Base-by-base conservation (phyloP, 2,888 invertebrate genomes). In the Erynnis tages region DNA sequence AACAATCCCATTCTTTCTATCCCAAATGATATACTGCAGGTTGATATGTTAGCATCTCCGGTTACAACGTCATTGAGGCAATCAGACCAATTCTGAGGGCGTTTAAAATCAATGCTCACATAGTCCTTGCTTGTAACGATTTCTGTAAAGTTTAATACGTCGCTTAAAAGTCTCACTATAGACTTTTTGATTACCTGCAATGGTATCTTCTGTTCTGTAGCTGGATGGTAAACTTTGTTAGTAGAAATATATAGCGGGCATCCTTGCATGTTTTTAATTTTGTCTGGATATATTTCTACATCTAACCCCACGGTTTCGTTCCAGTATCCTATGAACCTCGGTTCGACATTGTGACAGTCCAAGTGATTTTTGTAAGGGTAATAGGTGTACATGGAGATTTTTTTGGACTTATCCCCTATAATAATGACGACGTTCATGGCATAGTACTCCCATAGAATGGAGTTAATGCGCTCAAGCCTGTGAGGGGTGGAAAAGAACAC, bases 161-260 rank as follows among this genome's bases (percentile, higher is more conserved):
- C 73, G 37, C 76, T 62, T 1, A 85, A 62, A n/a, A 79, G 54
- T 32, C 65, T 66, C 0, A 79, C 54, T 14, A 83, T 70, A 2
- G 72, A 55, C 49, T 68, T 79, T 55, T 82, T 82, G 10, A 77
- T 72, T 19, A 75, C 66, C 61, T 83, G 76, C 29, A 84, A 56
- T 21, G 77, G 73, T 32, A 79, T 73, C 54, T 77, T 77, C 32
- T 71, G 65, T 19, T 82, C 78, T 23, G 68, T 71, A 1, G 66
- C 61, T 7, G 76, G 76, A 27, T 73, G 62, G 45, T 75, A 73
- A 1, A 82, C 62, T 57, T 78, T 82, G 46, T 82, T 80, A 0
- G 83, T 84, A 0, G 83, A 81, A 46, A 84, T 75, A 46, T 79
- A 82, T 1, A 83, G 57, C 1, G 82, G 84, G 41, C 83, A 84